Base-by-base conservation (phyloP, 2,113 vertebrate genomes). In the Nicator chloris region DNA sequence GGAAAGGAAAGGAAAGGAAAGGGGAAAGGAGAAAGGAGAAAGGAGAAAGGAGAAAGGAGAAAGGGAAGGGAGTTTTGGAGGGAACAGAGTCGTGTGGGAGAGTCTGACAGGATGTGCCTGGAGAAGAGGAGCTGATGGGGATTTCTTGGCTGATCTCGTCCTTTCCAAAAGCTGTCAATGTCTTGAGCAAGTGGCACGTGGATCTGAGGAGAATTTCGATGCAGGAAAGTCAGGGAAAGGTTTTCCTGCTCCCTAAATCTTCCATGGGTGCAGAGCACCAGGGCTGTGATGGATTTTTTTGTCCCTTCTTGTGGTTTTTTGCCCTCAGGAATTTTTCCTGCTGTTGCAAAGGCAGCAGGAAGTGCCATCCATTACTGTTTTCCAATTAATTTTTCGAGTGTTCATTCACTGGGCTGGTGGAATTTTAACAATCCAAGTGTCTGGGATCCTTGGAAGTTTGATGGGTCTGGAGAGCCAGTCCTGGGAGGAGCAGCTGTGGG, bases 401-500 rank as follows among this genome's bases (percentile, higher is more conserved):
- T 17, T 72, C 17, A 2, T 60, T 88, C 19, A 11, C 30, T 72
- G 33, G 12, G 39, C 31, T 75, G 39, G 15, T 33, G 33, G 66
- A 20, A 64, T 60, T 79, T 8, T 8, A 28, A 21, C 64, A 10
- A 12, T 33, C 35, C 3, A 1, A 6, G 11, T 33, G 0, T 8
- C 42, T 2, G 11, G 40, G 33, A 51, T 69, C 37, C 13, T 20
- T 73, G 87, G 64, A 40, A 81, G 33, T 59, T 50, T 5, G 3
- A 23, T 51, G 56, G 45, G 26, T 24, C 7, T 66, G 63, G 77
- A 37, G 13, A 31, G 9, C 23, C 39, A 30, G 1, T 35, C 39
- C 60, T 64, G 60, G 35, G 15, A 50, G 57, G 56, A 47, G 44
- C 14, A 45, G 33, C 57, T 60, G 56, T 15, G 11, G 13, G 9